Evolutionary conservation across 2,888 invertebrate genomes (phyloP), one percentile per base, ranked within the genome.

Genomic region (Lithophane leautieri): DNA sequence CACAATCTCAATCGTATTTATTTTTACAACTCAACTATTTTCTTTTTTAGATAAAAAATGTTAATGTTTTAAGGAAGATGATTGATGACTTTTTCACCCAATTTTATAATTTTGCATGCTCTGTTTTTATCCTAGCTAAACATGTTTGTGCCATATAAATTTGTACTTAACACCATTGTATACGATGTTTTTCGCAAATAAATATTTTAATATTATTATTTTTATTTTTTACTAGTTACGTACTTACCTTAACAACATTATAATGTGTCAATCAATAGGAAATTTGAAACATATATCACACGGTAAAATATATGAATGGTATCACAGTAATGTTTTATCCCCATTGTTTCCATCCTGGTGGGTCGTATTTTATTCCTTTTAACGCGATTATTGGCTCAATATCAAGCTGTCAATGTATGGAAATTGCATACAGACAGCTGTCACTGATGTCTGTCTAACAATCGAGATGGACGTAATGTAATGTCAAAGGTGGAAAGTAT

Each of bases 391-490:
- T 47, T 70, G 56, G 28, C 42, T 40, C 67, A 76, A 72, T 34
- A 34, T 78, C 42, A 34, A 54, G n/a, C 62, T 70, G 73, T 28
- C 78, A 73, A 63, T 73, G 11, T 54, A 50, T 70, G 67, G 54
- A 73, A 73, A 81, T 77, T 60, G 66, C 47, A n/a, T 82, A 79
- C 62, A 76, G 42, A 66, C 73, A 60, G 50, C 50, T 76, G 66
- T 47, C 66, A 69, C 54, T 76, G 78, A 75, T 69, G 47, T 70
- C 54, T 73, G 56, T 56, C 42, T 34, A 56, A 25, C 61, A 12
- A 44, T 4, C 11, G 25, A 40, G 14, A 4, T 28, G 25, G 4
- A 50, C 25, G 65, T 54, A 19, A 61, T 56, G 4, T 50, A 60
- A 62, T 44, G 42, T 16, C 47, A 50, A 54, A 56, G 3, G 28